A percentile compares a stretch with the other conserved stretches of the same genome.
Conservation (phyloP, 2,888 invertebrate species). For the Andrena dorsata region DNA sequence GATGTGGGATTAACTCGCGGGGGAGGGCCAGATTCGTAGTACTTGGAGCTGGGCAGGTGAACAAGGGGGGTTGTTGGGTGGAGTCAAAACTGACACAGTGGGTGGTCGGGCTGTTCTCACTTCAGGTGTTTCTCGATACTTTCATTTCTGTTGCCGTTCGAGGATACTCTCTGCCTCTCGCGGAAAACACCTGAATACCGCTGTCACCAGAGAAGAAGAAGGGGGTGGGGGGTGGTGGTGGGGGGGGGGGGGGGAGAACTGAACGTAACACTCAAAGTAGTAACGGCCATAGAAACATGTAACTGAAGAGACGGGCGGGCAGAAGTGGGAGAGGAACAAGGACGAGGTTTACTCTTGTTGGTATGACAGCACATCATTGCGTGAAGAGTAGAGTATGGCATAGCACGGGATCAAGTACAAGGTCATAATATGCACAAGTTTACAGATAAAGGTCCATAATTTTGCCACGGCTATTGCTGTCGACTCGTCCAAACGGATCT, state of each 20-base stretch:
- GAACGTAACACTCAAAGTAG: constrained; percentile 53
- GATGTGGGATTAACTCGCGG: constrained; percentile 49
- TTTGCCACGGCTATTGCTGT: constrained; percentile 60
- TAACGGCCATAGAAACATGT: constrained; percentile 45
- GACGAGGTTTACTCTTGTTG: constrained; percentile 79
- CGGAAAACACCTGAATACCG: constrained; percentile 59
- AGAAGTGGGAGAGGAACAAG: constrained; percentile 64
- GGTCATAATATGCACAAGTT: constrained; percentile 78
- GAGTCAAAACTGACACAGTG: constrained; percentile 35
- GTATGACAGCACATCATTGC: constrained; percentile 85
- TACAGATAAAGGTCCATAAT: constrained; percentile 68
- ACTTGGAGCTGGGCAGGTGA: constrained; percentile 1
- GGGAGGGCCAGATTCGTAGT: constrained; percentile 56
- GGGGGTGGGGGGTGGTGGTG: constrained; percentile 28
- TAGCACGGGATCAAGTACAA: constrained; percentile 81
- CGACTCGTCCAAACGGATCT: constrained; percentile 59
- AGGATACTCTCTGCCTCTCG: not conserved
- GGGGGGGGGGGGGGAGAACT: constrained; percentile 36
- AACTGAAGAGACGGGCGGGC: constrained; percentile 52
- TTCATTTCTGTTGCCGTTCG: constrained; percentile 9
- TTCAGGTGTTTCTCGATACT: constrained; percentile 45
- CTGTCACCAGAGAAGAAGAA: constrained; percentile 40
- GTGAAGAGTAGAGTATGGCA: constrained; percentile 83
- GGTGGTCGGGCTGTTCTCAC: constrained; percentile 32
- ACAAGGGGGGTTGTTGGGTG: constrained; percentile 13